phyloP scores from a whole-genome alignment of 2,113 vertebrate genomes.

The Lagopus leucura region DNA sequence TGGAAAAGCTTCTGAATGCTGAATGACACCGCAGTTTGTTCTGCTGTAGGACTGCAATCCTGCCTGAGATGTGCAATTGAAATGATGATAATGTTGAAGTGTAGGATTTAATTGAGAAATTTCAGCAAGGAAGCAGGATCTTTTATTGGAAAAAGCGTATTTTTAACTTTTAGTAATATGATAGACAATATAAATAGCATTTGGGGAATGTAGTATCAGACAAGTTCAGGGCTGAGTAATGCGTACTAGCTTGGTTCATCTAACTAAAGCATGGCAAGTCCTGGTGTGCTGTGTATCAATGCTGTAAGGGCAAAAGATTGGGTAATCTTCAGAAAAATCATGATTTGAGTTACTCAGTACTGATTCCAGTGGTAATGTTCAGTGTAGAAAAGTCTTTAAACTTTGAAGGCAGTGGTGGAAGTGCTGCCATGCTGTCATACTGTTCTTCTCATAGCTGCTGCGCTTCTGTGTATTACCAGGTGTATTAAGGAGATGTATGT shows the following conservation, averaged over 20 bases:
- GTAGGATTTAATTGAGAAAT: background rate
- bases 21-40: background rate
- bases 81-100: background rate
- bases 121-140: background rate
- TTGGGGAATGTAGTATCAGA: background rate
- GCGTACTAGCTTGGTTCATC: rapidly evolving
- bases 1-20: background rate
- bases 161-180: background rate
- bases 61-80: background rate
- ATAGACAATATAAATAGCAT: background rate
- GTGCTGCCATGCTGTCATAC: background rate
- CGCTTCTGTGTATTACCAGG: background rate
- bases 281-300: background rate
- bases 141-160: background rate
- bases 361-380: background rate
- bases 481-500: background rate
- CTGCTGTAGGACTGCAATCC: background rate
- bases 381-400: background rate
- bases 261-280: background rate
- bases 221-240: background rate
- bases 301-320: background rate
- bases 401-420: background rate
- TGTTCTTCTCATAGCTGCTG: background rate
- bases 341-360: background rate
- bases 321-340: background rate